These are phyloP conservation scores for Magallana nippona DNA, from an alignment of 2,888 invertebrate genomes.

Conservation along the genomic window DNA sequence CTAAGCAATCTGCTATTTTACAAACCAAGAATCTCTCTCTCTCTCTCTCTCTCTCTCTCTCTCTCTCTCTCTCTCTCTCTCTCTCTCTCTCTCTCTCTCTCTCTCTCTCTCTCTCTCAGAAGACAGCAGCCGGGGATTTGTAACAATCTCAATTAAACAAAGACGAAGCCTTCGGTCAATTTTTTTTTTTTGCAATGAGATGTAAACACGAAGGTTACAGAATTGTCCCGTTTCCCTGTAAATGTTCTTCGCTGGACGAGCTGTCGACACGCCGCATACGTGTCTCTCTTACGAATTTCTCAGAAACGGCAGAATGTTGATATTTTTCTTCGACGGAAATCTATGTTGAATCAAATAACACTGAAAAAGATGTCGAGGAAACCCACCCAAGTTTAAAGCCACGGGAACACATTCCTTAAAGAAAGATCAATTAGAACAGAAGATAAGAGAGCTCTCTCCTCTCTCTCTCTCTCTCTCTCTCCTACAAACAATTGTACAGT, in stretches of 20 bases:
- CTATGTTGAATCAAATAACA: background rate
- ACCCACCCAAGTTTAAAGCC: background rate
- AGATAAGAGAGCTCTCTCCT: background rate
- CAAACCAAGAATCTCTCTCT: too few species aligned
- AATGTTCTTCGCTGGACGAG: background rate
- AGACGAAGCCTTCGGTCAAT: background rate
- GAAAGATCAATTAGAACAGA: background rate
- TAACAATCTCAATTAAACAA: too few species aligned
- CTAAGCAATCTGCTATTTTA: background rate
- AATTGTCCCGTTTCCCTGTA: background rate
- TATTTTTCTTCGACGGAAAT: background rate
- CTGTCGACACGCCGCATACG: background rate
- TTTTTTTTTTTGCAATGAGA: background rate
- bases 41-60: too few species aligned
- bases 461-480: slow-evolving; percentile 11
- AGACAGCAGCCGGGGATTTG: too few species aligned
- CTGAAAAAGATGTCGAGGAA: background rate
- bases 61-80: too few species aligned
- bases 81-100: too few species aligned
- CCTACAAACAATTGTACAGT: background rate
- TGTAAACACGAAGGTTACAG: background rate
- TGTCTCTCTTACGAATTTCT: background rate
- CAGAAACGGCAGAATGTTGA: slow-evolving; percentile 19
- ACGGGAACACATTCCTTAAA: background rate
- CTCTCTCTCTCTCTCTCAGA: too few species aligned